A percentile compares a stretch with the other conserved stretches of the same genome.
Evolutionary conservation across 2,797 vertebrate species (phyloP).

Genomic region (Parambassis ranga): DNA sequence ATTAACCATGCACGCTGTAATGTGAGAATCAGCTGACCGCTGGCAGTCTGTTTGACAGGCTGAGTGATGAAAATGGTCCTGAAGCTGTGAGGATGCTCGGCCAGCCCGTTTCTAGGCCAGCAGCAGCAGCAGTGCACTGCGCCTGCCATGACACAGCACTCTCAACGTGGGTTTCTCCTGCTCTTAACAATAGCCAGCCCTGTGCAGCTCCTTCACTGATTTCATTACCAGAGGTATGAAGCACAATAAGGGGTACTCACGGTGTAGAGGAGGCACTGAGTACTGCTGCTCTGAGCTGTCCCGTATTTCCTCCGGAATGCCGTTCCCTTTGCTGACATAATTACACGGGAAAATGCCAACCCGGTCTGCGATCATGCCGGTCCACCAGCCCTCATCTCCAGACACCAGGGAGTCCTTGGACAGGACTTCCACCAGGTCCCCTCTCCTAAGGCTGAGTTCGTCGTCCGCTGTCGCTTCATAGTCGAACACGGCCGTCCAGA

Average conservation of each 20-base stretch:
- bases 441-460: conserved; percentile 92
- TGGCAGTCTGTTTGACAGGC: conserved; percentile 29
- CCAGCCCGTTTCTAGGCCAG: conserved; percentile 50
- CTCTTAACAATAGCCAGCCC: background rate
- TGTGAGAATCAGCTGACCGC: no score
- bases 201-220: background rate
- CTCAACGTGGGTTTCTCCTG: background rate
- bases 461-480: conserved; percentile 96
- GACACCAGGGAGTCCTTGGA: conserved; percentile 95
- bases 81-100: conserved; percentile 52
- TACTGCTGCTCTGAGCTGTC: conserved; percentile 77
- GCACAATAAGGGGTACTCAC: conserved; percentile 76
- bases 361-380: conserved; percentile 90
- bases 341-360: conserved; percentile 93
- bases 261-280: conserved; percentile 78
- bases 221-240: background rate
- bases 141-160: conserved; percentile 69
- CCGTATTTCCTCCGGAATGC: conserved; percentile 83
- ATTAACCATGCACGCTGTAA: no score
- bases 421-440: conserved; percentile 92
- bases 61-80: conserved; percentile 50
- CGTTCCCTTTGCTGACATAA: conserved; percentile 88
- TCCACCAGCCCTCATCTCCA: conserved; percentile 97
- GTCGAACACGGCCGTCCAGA: conserved; percentile 97
- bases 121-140: conserved; percentile 37